phyloP scores from a whole-genome alignment of 2,888 invertebrate genomes.

The Ennomos fuscantarius region DNA sequence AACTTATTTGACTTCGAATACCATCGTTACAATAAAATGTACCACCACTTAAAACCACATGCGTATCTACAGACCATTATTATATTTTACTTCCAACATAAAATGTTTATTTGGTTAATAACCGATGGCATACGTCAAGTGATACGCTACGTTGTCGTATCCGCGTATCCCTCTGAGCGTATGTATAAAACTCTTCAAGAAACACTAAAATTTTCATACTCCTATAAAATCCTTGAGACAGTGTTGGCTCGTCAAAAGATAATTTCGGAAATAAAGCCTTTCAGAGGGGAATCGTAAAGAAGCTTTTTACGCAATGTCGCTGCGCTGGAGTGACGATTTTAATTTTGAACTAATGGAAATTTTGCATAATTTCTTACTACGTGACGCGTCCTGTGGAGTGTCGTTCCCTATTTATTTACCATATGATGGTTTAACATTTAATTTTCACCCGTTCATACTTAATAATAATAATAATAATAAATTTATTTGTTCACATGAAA shows the following conservation, averaged over 20 bases:
- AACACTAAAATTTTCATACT: constrained; percentile 62
- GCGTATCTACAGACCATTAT: constrained; percentile 25
- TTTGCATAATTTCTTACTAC: no score
- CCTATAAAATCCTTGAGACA: constrained; percentile 58
- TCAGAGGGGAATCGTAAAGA: constrained; percentile 53
- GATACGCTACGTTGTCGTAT: constrained; percentile 3
- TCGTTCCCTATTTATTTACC: no score
- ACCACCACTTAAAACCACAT: constrained; percentile 12
- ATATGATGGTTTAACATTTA: no score
- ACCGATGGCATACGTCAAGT: constrained; percentile 29
- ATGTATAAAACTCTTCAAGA: constrained; percentile 42
- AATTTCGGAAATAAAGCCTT: constrained; percentile 58
- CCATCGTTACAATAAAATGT: constrained; percentile 13
- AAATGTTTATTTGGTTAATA: constrained; percentile 54
- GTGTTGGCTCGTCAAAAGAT: constrained; percentile 55
- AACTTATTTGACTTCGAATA: background rate
- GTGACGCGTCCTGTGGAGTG: no score
- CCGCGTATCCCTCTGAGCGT: constrained; percentile 16
- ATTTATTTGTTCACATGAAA: no score
- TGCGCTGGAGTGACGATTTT: constrained; percentile 22
- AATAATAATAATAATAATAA: no score
- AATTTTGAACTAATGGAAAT: constrained; percentile 5
- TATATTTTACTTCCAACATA: constrained; percentile 47
- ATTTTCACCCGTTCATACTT: no score
- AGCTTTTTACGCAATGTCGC: constrained; percentile 48